Evolutionary conservation across 1,140 invertebrate species (phyloP).

Genomic region (Diprion similis): DNA sequence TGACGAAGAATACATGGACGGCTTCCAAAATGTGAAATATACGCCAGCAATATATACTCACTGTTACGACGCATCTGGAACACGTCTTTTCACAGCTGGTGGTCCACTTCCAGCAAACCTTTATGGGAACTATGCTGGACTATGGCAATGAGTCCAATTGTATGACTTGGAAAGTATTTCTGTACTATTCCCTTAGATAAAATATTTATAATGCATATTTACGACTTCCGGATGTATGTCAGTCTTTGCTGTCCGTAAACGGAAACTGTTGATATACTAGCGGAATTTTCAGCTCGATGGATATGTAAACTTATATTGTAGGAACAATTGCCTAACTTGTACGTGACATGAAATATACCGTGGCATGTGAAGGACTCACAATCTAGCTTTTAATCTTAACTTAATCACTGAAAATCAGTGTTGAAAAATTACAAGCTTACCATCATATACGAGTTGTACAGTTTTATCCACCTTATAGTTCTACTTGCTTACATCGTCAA

Average conservation of each 20-base stretch:
- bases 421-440: too few species aligned
- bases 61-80: conserved; percentile 91
- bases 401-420: too few species aligned
- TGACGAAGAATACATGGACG: conserved; percentile 81
- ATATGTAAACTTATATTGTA: too few species aligned
- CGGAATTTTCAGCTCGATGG: background rate
- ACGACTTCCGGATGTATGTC: background rate
- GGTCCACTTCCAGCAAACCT: conserved; percentile 90
- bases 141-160: conserved; percentile 68
- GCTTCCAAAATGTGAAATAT: conserved; percentile 84
- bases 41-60: conserved; percentile 96
- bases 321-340: too few species aligned
- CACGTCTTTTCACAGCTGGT: conserved; percentile 90
- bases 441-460: too few species aligned
- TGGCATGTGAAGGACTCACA: too few species aligned
- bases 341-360: too few species aligned
- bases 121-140: conserved; percentile 78
- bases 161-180: conserved; percentile 18
- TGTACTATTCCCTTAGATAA: conserved; percentile 3
- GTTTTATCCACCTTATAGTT: too few species aligned
- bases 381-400: too few species aligned
- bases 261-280: background rate
- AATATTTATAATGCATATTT: background rate
- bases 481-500: too few species aligned
- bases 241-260: background rate